Evolutionary conservation across 2,113 vertebrate genomes (phyloP), one percentile per base, ranked within the genome.

Genomic region (Poicephalus gulielmi): DNA sequence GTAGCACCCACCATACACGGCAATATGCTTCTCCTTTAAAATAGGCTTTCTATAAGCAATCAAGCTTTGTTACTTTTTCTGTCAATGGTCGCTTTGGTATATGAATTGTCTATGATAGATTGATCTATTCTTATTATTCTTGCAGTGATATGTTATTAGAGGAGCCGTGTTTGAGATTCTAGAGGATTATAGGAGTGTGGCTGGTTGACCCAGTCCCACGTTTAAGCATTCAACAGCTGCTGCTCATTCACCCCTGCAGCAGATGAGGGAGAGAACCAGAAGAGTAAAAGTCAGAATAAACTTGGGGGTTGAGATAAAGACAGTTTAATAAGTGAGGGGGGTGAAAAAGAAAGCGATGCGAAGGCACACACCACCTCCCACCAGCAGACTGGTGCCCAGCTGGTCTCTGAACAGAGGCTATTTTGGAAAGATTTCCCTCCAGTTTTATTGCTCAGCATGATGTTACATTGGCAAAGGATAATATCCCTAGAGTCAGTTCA

Each of bases 401-500:
- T 68, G 68, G 22, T 46, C 31, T 60, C 19, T 17, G 8, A 71
- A 31, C 9, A 67, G n/a, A 7, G 24, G 8, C 3, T 86, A 9
- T n/a, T 88, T 55, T 55, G 68, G 17, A 69, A 83, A 55, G 31
- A 22, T 30, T 68, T 43, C 3, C 8, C 10, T 12, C 7, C 14
- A 9, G 18, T 25, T 59, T 53, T 50, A 4, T 11, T 80, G 57
- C 28, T 66, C 55, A 71, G 10, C 10, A 2, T 10, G 60, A 13
- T 67, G 22, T 49, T 63, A 6, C 11, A 17, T 11, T 11, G 25
- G 15, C 9, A 28, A 7, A 15, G 69, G 46, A 13, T 4, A 25
- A 15, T 4, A 25, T 3, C 17, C 52, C 14, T 44, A 22, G 1
- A 6, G 18, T 13, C 6, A 25, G 18, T 19, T 70, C 0, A 8